These are phyloP conservation scores for Podargus strigoides DNA, from an alignment of 2,797 vertebrate genomes.

Conservation along the genomic window DNA sequence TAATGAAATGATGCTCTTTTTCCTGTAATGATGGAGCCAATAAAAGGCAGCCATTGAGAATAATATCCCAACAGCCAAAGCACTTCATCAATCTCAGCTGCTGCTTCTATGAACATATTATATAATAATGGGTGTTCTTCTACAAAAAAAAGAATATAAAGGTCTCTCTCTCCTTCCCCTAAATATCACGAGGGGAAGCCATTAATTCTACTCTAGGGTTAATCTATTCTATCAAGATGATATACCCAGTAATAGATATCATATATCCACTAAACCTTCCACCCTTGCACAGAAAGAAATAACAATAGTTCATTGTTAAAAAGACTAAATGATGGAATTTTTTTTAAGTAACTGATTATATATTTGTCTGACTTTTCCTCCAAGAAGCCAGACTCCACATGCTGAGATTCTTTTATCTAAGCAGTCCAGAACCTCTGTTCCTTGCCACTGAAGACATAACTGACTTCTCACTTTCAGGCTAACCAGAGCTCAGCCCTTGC, in stretches of 20 bases:
- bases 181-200: not conserved
- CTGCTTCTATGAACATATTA: not conserved
- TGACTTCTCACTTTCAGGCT: not conserved
- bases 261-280: slow-evolving; percentile 8
- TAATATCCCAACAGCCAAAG: slow-evolving; percentile 8
- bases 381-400: not conserved
- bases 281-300: not conserved
- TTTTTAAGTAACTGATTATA: not conserved
- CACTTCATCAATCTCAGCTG: slow-evolving; percentile 1
- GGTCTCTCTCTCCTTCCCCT: not conserved
- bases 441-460: not conserved
- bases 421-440: not conserved
- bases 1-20: not conserved
- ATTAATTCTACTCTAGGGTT: not conserved
- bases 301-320: not conserved
- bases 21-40: not conserved
- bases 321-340: not conserved
- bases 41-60: slow-evolving; percentile 1
- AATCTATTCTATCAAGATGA: not conserved
- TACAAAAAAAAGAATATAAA: not conserved
- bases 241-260: not conserved
- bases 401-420: not conserved
- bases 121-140: not conserved
- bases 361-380: slow-evolving; percentile 2
- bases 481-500: not conserved